Percentiles rank a stretch among this genome's conserved stretches.
Conservation (phyloP, 2,888 invertebrate species). For the Cremastobaeus sp. region DNA sequence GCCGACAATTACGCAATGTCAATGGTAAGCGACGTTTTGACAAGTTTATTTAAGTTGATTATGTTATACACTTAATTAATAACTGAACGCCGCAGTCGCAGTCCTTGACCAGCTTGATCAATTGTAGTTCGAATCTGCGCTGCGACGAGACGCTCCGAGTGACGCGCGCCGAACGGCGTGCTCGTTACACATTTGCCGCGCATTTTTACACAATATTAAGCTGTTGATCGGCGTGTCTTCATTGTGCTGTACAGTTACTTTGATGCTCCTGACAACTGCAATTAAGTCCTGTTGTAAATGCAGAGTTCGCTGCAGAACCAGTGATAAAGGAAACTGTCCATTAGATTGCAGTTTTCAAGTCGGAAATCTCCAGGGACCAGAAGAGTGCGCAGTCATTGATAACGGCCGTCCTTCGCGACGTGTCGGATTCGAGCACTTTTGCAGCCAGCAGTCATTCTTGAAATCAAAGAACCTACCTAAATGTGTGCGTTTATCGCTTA, state of each 20-base stretch:
- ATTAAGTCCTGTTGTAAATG: conserved; percentile 14
- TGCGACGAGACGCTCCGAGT: no score
- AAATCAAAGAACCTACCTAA: conserved; percentile 19
- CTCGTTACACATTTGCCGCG: no score
- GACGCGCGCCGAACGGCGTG: no score
- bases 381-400: conserved; percentile 26
- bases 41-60: no score
- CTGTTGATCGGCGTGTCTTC: conserved; percentile 23
- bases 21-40: no score
- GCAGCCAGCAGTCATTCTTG: conserved; percentile 35
- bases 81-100: no score
- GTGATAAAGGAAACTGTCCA: conserved; percentile 34
- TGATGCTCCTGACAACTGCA: conserved; percentile 24
- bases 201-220: no score
- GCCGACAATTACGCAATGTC: no score
- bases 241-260: conserved; percentile 28
- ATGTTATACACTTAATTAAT: no score
- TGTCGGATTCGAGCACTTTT: conserved; percentile 43
- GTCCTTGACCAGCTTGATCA: no score
- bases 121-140: no score
- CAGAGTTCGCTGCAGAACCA: conserved; percentile 26
- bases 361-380: conserved; percentile 20
- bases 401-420: conserved; percentile 41
- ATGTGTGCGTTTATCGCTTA: conserved; percentile 47
- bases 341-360: conserved; percentile 30